phyloP scores from a whole-genome alignment of 2,888 invertebrate species.

The Fragum fragum region DNA sequence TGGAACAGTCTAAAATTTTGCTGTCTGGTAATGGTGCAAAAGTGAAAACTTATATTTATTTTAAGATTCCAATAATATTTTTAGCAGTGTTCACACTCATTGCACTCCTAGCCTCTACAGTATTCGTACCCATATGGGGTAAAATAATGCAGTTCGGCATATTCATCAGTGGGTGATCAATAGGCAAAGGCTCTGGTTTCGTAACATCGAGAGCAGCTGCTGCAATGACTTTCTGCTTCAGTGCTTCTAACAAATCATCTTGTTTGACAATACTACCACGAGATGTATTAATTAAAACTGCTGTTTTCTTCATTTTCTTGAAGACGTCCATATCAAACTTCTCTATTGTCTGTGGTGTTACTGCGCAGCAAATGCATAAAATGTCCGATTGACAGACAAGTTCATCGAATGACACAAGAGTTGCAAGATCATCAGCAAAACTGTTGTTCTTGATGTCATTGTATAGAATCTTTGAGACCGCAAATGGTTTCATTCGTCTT shows the following conservation, averaged over 20 bases:
- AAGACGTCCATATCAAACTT: constrained; percentile 93
- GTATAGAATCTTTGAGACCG: constrained; percentile 92
- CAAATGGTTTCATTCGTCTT: constrained; percentile 92
- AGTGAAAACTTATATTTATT: too few species aligned
- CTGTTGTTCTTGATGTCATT: constrained; percentile 90
- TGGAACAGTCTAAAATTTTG: too few species aligned
- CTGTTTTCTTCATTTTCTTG: constrained; percentile 93
- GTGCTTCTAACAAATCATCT: constrained; percentile 91
- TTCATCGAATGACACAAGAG: constrained; percentile 91
- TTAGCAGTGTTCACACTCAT: constrained; percentile 93
- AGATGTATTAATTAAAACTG: constrained; percentile 95
- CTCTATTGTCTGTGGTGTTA: constrained; percentile 92
- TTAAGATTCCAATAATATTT: constrained; percentile 92
- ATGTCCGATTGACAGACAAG: constrained; percentile 94
- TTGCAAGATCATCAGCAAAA: constrained; percentile 89
- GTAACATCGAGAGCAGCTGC: constrained; percentile 97
- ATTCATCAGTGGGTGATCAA: constrained; percentile 91
- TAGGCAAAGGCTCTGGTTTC: constrained; percentile 95
- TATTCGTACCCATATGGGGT: constrained; percentile 96
- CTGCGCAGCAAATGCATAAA: constrained; percentile 92
- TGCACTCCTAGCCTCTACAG: constrained; percentile 91
- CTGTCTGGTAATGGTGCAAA: too few species aligned
- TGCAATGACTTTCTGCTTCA: constrained; percentile 91
- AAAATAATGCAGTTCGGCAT: constrained; percentile 93
- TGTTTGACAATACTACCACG: constrained; percentile 90